Base-by-base conservation (phyloP, 2,797 vertebrate genomes). In the Chelidonichthys spinosus region DNA sequence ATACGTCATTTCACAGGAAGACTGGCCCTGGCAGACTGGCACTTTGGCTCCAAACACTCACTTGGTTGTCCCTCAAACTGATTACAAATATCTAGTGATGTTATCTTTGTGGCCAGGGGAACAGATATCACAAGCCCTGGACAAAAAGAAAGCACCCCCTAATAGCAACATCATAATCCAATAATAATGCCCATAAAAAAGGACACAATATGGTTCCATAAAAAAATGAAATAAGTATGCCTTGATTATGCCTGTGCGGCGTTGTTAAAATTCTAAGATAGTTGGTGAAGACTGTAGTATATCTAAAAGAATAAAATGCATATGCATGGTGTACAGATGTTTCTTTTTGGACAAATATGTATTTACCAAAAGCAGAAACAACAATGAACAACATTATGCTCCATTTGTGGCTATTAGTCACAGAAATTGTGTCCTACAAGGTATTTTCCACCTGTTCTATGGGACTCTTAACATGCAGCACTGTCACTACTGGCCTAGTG, bases 91-190 rank as follows among this genome's bases (percentile, higher is more conserved):
- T 65, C 13, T 13, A 3, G 13, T 11, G 6, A 35, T 70, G 25
- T 47, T 50, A 62, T 76, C 44, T 43, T 33, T 46, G 32, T 35
- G 18, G 35, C 54, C 52, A 36, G n/a, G 7, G 25, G 32, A 63
- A 55, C 32, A 72, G 14, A 76, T 59, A 80, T 63, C 13, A 68
- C 7, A 54, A 17, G 47, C 59, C 8, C 8, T 25, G 4, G 15
- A 70, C 58, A 63, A 54, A 68, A 43, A 15, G 47, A 47, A 76
- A 63, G 65, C 15, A 49, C 47, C 47, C 5, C 1, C 25, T 52
- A 47, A 25, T 15, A 55, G 46, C 15, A 52, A 37, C 39, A 11
- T 18, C 18, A 37, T 43, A 4, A 65, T 39, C 25, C 4, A 40
- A 53, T 49, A 25, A 25, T 25, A 25, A 25, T 25, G 25, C 25